These are phyloP conservation scores for Heliconius ethilla DNA, from an alignment of 2,888 invertebrate genomes.

Conservation along the genomic window DNA sequence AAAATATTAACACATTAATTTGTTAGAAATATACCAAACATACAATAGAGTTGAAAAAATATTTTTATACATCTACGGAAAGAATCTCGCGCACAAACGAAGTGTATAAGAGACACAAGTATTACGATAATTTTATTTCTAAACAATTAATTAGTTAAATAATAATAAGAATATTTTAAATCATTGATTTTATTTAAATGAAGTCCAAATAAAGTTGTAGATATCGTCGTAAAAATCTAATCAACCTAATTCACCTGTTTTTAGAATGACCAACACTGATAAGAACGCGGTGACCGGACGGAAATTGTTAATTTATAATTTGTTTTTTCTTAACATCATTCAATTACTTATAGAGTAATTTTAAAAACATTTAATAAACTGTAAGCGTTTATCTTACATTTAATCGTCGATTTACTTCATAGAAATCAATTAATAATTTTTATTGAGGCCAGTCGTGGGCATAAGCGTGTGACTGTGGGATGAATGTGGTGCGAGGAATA, in stretches of 20 bases:
- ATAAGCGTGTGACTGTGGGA: too few relatives aligned
- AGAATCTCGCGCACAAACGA: not conserved
- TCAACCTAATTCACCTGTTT: not conserved
- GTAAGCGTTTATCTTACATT: not conserved
- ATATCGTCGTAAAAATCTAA: not conserved
- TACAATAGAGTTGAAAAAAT: not conserved
- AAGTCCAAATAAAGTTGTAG: not conserved
- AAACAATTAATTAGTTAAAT: not conserved
- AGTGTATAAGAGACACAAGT: not conserved
- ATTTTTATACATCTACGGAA: not conserved
- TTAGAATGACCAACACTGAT: conserved; percentile 5
- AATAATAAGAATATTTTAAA: not conserved
- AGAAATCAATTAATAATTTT: not conserved
- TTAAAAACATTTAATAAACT: not conserved
- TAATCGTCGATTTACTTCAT: not conserved
- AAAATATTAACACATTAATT: not conserved
- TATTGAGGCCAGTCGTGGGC: not conserved
- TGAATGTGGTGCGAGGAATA: too few relatives aligned
- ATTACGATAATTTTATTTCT: not conserved
- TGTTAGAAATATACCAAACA: too few relatives aligned
- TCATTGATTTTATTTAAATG: not conserved
- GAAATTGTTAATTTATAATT: conserved; percentile 19
- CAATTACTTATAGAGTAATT: conserved; percentile 4
- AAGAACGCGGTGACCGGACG: not conserved
- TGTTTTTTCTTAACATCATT: not conserved